Evolutionary conservation across 1,140 invertebrate genomes (phyloP).

Genomic region (Drosophila sturtevanti): DNA sequence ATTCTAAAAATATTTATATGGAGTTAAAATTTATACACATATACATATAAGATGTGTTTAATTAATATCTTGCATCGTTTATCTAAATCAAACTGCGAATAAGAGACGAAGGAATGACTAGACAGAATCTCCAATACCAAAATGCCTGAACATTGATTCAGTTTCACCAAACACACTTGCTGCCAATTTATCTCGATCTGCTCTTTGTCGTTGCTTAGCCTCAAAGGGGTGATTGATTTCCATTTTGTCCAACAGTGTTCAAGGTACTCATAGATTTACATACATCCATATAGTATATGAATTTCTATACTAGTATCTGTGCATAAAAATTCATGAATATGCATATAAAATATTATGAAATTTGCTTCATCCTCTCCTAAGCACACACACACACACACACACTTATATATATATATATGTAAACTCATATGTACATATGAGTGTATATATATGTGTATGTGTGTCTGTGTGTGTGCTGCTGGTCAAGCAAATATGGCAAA

Average conservation of each 20-base stretch:
- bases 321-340: conserved; percentile 54
- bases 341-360: conserved; percentile 56
- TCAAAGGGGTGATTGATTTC: not conserved
- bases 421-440: not conserved
- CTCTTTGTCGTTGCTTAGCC: no score
- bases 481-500: conserved; percentile 54
- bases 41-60: no score
- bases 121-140: no score
- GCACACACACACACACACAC: conserved; percentile 15
- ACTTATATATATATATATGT: not conserved
- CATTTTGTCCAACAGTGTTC: not conserved
- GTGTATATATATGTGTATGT: not conserved
- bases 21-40: no score
- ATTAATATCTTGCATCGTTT: no score
- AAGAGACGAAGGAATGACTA: no score
- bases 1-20: no score
- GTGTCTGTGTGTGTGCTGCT: conserved; percentile 9
- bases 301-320: not conserved
- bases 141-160: no score
- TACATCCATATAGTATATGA: not conserved
- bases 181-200: no score
- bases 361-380: conserved; percentile 7
- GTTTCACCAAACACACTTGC: no score
- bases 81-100: no score
- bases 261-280: not conserved